phyloP scores from a whole-genome alignment of 1,140 invertebrate genomes.

The Cherax quadricarinatus region DNA sequence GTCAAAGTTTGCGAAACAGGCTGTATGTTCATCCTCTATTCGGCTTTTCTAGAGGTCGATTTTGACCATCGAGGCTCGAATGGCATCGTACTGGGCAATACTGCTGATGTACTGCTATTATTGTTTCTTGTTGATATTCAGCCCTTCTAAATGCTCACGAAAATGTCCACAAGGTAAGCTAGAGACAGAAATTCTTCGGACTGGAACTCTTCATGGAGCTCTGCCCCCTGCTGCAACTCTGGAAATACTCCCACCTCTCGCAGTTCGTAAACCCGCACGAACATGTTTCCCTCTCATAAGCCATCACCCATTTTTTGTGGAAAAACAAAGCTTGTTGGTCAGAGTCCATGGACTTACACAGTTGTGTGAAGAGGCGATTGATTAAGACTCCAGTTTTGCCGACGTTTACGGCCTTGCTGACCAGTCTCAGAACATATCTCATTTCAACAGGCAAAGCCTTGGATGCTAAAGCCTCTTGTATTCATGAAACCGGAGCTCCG shows the following conservation, averaged over 20 bases:
- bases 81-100: not conserved
- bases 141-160: no score
- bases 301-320: slow-evolving; percentile 24
- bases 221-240: not conserved
- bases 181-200: slow-evolving; percentile 9
- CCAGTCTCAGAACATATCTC: slow-evolving; percentile 31
- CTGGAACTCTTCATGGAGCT: not conserved
- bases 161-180: slow-evolving; percentile 23
- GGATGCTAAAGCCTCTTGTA: slow-evolving; percentile 26
- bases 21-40: slow-evolving; percentile 41
- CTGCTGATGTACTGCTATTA: not conserved
- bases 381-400: slow-evolving; percentile 31
- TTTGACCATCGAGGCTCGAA: slow-evolving; percentile 14
- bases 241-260: slow-evolving; percentile 37
- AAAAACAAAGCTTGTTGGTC: slow-evolving; percentile 32
- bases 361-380: slow-evolving; percentile 30
- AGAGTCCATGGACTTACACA: slow-evolving; percentile 35
- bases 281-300: slow-evolving; percentile 17
- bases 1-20: slow-evolving; percentile 47
- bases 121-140: slow-evolving; percentile 18
- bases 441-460: slow-evolving; percentile 19
- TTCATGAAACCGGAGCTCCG: not conserved
- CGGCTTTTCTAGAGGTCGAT: not conserved
- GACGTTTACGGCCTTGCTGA: slow-evolving; percentile 16
- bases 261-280: slow-evolving; percentile 7